Conservation (phyloP, 1,140 invertebrate genomes). For the Eueides isabella region DNA sequence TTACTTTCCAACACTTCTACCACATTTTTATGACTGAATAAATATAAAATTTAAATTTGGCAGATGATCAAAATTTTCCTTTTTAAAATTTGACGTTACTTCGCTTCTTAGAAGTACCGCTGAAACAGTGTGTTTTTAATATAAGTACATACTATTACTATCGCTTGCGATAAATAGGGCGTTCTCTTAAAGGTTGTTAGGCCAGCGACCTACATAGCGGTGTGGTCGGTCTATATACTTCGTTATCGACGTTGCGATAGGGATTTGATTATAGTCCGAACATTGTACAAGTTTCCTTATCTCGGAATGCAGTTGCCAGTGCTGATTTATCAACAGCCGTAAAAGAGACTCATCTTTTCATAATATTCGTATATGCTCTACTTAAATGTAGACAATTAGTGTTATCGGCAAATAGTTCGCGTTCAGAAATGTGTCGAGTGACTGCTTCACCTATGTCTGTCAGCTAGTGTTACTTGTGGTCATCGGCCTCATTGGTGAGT, state of each 20-base stretch:
- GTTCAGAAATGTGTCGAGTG: constrained; percentile 46
- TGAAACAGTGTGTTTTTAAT: background rate
- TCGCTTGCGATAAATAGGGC: constrained; percentile 50
- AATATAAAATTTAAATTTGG: constrained; percentile 36
- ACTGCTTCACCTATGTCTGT: constrained; percentile 31
- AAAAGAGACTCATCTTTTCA: constrained; percentile 47
- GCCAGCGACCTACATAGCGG: constrained; percentile 61
- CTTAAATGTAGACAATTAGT: constrained; percentile 39
- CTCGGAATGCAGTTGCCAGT: constrained; percentile 66
- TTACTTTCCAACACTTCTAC: constrained; percentile 28
- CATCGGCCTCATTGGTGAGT: constrained; percentile 73
- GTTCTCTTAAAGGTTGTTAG: constrained; percentile 57
- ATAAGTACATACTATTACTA: constrained; percentile 2
- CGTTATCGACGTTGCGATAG: constrained; percentile 68
- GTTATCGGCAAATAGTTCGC: constrained; percentile 49
- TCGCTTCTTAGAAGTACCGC: background rate
- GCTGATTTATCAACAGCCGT: constrained; percentile 57
- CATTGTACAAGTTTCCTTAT: constrained; percentile 67
- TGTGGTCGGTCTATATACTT: constrained; percentile 57
- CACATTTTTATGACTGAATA: constrained; percentile 31
- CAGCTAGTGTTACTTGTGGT: constrained; percentile 51
- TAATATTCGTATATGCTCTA: constrained; percentile 29
- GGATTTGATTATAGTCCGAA: constrained; percentile 55
- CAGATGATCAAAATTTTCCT: constrained; percentile 31
- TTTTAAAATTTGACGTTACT: constrained; percentile 17